Percentiles rank a stretch among this genome's conserved stretches.
phyloP scores from a whole-genome alignment of 2,888 invertebrate genomes.

The Drosophila siamana region DNA sequence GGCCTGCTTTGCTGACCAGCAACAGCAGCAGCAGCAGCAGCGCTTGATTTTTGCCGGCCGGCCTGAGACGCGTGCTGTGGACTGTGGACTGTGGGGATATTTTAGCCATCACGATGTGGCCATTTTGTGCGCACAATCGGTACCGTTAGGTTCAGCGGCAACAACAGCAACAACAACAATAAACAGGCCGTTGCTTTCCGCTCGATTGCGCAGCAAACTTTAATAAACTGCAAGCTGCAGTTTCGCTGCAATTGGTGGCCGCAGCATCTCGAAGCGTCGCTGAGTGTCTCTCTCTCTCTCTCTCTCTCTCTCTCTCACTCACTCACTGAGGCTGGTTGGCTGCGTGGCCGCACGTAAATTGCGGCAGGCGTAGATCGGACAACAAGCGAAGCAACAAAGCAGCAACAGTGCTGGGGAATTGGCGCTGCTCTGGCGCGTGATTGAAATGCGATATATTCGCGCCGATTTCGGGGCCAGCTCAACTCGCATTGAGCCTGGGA shows the following conservation, averaged over 20 bases:
- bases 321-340: constrained; percentile 41
- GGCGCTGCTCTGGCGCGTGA: constrained; percentile 75
- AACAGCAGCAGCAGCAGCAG: no score
- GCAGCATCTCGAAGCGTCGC: constrained; percentile 33
- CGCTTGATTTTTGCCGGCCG: constrained; percentile 58
- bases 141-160: constrained; percentile 72
- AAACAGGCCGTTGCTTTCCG: constrained; percentile 63
- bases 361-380: constrained; percentile 43
- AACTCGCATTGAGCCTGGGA: constrained; percentile 72
- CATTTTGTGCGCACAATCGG: constrained; percentile 79
- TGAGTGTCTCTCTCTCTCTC: no score
- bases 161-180: constrained; percentile 43
- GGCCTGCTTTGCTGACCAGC: no score
- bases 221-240: constrained; percentile 75
- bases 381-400: constrained; percentile 9
- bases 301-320: no score
- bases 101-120: constrained; percentile 78
- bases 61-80: no score
- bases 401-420: constrained; percentile 29
- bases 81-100: constrained; percentile 19
- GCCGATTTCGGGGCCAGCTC: constrained; percentile 72
- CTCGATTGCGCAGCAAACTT: constrained; percentile 76
- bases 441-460: constrained; percentile 84
- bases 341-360: constrained; percentile 80
- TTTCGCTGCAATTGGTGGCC: constrained; percentile 49